phyloP scores from a whole-genome alignment of 2,797 vertebrate species.

The Rhabdophis nuchalis region DNA sequence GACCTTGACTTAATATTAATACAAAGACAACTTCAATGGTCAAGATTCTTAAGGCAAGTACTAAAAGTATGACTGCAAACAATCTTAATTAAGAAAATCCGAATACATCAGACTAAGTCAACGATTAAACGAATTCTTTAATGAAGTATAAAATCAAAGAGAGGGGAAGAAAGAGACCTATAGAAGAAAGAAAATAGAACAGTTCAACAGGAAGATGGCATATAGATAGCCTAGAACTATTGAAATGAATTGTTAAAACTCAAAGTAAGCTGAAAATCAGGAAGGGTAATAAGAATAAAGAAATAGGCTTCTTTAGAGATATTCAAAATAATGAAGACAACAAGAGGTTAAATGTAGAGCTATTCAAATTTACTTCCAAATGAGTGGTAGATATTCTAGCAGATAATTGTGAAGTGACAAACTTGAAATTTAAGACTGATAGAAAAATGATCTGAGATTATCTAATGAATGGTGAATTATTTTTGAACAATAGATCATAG shows the following conservation, averaged over 20 bases:
- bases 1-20: too few relatives aligned
- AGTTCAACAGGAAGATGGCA: too few relatives aligned
- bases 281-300: background rate
- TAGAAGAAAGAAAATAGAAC: too few relatives aligned
- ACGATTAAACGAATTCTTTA: too few relatives aligned
- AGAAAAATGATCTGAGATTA: background rate
- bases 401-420: background rate
- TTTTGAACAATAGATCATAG: background rate
- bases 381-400: background rate
- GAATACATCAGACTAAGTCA: too few relatives aligned
- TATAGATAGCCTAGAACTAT: background rate
- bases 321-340: background rate
- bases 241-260: background rate
- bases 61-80: too few relatives aligned
- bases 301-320: background rate
- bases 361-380: background rate
- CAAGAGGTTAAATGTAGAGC: background rate
- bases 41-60: too few relatives aligned
- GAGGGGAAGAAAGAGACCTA: too few relatives aligned
- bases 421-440: background rate
- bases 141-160: too few relatives aligned
- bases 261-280: background rate
- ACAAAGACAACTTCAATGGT: too few relatives aligned
- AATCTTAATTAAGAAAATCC: too few relatives aligned
- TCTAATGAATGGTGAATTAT: background rate